Conservation (phyloP, 2,797 vertebrate genomes). For the Leucoraja ocellata region DNA sequence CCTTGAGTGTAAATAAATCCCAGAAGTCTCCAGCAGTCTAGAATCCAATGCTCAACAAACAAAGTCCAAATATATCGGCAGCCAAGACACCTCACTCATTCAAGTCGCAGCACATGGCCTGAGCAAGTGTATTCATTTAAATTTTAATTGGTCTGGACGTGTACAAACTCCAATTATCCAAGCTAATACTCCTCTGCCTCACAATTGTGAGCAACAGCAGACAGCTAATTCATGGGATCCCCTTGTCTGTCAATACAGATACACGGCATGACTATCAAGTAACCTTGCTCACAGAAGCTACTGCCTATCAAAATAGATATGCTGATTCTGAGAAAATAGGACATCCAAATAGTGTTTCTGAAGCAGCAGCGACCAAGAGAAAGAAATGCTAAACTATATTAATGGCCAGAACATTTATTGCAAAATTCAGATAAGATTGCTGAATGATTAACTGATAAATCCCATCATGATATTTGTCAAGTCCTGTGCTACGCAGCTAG, state of each 20-base stretch:
- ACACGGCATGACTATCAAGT: not conserved
- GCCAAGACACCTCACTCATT: not conserved
- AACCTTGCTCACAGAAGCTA: not conserved
- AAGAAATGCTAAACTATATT: not conserved
- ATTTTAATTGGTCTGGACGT: not conserved
- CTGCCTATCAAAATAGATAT: not conserved
- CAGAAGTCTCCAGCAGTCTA: not conserved
- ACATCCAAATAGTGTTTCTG: not conserved
- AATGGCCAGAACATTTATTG: not conserved
- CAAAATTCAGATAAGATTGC: not conserved
- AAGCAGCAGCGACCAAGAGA: not conserved
- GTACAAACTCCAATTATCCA: not conserved
- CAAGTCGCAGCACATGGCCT: not conserved
- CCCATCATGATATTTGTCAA: too few species aligned
- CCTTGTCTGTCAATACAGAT: constrained; percentile 3
- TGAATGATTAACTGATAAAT: not conserved
- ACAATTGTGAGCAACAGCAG: not conserved
- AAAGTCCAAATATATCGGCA: not conserved
- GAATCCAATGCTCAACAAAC: not conserved
- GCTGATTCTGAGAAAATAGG: not conserved
- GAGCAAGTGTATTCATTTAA: not conserved
- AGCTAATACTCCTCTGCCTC: not conserved
- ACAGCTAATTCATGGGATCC: not conserved
- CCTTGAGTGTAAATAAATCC: not conserved
- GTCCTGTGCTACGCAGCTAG: too few species aligned